These are phyloP conservation scores for Petrocephalus zakoni DNA, from an alignment of 2,113 vertebrate species.

Conservation along the genomic window DNA sequence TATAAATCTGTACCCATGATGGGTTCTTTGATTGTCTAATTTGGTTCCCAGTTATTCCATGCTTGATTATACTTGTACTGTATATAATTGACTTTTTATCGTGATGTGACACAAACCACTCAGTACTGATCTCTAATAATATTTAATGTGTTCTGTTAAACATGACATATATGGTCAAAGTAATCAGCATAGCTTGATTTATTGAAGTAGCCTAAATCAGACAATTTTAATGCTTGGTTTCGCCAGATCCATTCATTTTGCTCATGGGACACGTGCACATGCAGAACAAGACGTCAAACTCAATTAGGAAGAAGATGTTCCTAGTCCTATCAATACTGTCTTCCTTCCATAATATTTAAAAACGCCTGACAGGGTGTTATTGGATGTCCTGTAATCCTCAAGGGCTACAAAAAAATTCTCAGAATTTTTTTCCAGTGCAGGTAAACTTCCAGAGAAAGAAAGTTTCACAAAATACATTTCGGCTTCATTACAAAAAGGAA, in stretches of 20 bases:
- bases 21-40: too few relatives aligned
- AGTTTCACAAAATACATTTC: neutral
- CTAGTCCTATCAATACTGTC: neutral
- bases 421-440: neutral
- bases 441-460: neutral
- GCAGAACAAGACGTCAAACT: neutral
- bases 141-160: too few relatives aligned
- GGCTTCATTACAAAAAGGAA: neutral
- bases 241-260: neutral
- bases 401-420: neutral
- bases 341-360: neutral
- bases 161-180: too few relatives aligned
- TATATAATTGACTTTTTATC: too few relatives aligned
- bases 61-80: too few relatives aligned
- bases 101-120: too few relatives aligned
- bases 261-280: neutral
- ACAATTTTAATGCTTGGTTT: neutral
- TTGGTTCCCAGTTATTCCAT: too few relatives aligned
- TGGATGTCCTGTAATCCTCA: neutral
- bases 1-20: too few relatives aligned
- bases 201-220: neutral
- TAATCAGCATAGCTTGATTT: too few relatives aligned
- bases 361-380: neutral
- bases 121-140: too few relatives aligned
- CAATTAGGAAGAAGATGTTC: neutral